Evolutionary conservation across 1,140 invertebrate species (phyloP).

Genomic region (Brachystomella parvula): DNA sequence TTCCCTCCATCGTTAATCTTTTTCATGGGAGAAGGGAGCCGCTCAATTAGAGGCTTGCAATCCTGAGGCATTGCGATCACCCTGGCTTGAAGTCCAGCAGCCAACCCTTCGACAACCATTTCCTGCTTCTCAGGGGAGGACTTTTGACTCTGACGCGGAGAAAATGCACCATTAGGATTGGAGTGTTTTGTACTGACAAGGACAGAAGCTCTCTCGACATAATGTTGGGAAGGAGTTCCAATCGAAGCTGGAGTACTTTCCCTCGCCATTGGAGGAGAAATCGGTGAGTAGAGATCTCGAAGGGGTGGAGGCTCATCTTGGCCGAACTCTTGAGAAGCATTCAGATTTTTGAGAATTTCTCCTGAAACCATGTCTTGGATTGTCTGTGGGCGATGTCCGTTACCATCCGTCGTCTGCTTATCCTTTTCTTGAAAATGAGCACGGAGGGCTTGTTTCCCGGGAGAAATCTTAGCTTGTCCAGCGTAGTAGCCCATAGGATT

Average conservation of each 20-base stretch:
- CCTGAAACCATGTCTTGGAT: constrained; percentile 60
- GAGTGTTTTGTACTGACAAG: background rate
- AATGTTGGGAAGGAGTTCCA: background rate
- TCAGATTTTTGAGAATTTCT: no score
- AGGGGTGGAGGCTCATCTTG: constrained; percentile 71
- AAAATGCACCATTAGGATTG: background rate
- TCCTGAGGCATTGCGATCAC: constrained; percentile 19
- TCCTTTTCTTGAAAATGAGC: constrained; percentile 25
- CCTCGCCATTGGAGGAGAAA: constrained; percentile 54
- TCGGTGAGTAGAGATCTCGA: constrained; percentile 56
- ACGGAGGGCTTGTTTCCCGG: constrained; percentile 28
- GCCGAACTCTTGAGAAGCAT: no score
- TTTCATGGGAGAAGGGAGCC: background rate
- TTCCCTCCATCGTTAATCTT: constrained; percentile 7
- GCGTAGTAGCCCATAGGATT: background rate
- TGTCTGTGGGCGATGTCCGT: constrained; percentile 16
- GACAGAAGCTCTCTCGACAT: background rate
- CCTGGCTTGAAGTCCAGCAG: constrained; percentile 29
- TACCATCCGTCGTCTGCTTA: background rate
- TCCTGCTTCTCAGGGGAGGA: background rate
- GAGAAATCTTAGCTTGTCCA: background rate
- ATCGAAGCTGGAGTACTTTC: constrained; percentile 31
- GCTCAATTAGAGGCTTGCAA: no score
- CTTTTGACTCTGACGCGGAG: background rate
- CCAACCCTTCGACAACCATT: constrained; percentile 24